These are phyloP conservation scores for Drusus annulatus DNA, from an alignment of 1,140 invertebrate genomes.

Conservation along the genomic window DNA sequence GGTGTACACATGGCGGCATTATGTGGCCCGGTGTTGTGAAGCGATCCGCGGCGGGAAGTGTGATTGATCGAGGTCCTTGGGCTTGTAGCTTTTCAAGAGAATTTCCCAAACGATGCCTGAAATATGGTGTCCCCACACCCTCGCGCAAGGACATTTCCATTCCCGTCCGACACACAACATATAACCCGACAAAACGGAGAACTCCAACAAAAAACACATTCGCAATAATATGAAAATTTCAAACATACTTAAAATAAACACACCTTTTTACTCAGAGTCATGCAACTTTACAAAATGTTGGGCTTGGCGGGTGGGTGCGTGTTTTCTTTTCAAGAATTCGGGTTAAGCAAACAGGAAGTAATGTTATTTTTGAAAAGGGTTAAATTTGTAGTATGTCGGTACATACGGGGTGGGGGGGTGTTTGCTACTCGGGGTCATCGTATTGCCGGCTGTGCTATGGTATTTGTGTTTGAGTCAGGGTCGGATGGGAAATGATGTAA, in stretches of 20 bases:
- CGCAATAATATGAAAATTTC: background rate
- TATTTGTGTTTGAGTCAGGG: background rate
- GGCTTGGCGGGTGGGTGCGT: too few species aligned
- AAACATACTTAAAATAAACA: background rate
- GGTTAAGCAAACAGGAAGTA: background rate
- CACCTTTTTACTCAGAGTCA: background rate
- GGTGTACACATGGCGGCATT: background rate
- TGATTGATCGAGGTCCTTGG: slow-evolving; percentile 42
- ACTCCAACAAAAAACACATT: background rate
- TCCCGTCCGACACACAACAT: background rate
- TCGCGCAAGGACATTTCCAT: background rate
- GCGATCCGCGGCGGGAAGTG: background rate
- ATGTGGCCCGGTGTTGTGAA: slow-evolving; percentile 1
- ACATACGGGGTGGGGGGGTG: background rate
- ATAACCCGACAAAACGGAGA: background rate
- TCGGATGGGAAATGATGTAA: background rate
- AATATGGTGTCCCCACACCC: slow-evolving; percentile 16
- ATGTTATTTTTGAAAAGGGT: slow-evolving; percentile 20
- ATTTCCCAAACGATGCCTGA: slow-evolving; percentile 21
- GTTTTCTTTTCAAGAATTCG: slow-evolving; percentile 1
- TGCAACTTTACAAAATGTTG: background rate
- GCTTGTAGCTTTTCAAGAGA: slow-evolving; percentile 21
- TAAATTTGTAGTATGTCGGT: background rate
- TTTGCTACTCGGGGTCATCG: background rate
- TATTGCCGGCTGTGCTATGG: background rate